These are phyloP conservation scores for Microctenopoma stevenorrisi DNA, from an alignment of 2,797 vertebrate species.

Conservation along the genomic window DNA sequence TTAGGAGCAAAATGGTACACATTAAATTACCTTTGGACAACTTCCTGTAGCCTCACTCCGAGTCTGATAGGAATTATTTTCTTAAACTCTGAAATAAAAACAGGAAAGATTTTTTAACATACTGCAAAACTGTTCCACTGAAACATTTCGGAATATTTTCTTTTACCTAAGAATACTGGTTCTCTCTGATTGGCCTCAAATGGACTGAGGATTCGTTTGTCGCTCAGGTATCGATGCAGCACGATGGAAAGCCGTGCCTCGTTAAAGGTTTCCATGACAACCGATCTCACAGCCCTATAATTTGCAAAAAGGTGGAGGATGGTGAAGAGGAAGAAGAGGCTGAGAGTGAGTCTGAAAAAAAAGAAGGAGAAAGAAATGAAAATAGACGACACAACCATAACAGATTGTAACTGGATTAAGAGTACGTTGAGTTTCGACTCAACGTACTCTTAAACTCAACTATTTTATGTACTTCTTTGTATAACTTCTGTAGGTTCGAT, in stretches of 20 bases:
- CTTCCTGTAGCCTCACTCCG: conserved; percentile 80
- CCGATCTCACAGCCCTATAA: conserved; percentile 89
- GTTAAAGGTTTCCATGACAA: conserved; percentile 93
- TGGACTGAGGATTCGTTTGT: conserved; percentile 77
- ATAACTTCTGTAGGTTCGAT: accelerated
- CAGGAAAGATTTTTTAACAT: background rate
- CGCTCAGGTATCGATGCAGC: conserved; percentile 81
- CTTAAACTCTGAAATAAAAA: conserved; percentile 68
- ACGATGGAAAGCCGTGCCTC: conserved; percentile 87
- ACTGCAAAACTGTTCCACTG: accelerated
- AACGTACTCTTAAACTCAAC: no score
- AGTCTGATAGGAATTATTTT: conserved; percentile 71
- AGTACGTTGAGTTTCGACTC: background rate
- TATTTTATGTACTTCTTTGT: no score
- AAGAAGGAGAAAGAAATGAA: conserved; percentile 9
- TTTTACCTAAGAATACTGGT: conserved; percentile 86
- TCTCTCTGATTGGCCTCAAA: conserved; percentile 85
- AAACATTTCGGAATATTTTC: accelerated
- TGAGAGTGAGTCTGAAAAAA: conserved; percentile 83
- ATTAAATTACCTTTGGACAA: conserved; percentile 68
- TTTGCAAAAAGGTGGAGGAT: conserved; percentile 90
- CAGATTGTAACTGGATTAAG: background rate
- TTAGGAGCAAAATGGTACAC: background rate
- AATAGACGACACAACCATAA: no score
- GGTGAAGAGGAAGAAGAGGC: conserved; percentile 89